phyloP scores from a whole-genome alignment of 2,113 vertebrate species.

The Grammomys surdaster region DNA sequence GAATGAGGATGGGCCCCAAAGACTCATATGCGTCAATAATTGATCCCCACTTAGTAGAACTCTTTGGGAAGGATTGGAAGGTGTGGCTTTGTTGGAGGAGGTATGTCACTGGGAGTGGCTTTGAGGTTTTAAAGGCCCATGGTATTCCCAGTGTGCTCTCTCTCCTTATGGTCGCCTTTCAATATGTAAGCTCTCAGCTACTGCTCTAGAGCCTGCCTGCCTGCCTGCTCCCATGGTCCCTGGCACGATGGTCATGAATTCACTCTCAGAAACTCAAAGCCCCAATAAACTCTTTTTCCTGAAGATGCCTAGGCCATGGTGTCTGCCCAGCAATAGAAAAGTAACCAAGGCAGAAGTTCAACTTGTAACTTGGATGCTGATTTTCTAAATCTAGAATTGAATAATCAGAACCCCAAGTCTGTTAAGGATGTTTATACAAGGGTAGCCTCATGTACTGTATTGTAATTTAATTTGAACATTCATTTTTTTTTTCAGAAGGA shows the following conservation, averaged over 20 bases:
- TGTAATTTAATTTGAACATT: neutral
- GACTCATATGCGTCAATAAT: neutral
- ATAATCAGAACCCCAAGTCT: neutral
- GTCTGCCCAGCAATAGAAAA: neutral
- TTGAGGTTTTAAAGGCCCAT: neutral
- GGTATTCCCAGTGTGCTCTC: neutral
- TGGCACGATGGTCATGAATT: neutral
- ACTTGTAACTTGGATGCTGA: neutral
- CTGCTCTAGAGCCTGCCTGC: neutral
- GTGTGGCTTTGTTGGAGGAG: neutral
- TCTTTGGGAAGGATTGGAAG: neutral
- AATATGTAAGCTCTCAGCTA: neutral
- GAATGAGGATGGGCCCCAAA: neutral
- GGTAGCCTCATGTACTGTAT: neutral
- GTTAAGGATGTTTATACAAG: neutral
- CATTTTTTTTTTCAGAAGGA: neutral
- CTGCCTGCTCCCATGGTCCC: neutral
- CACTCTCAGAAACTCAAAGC: neutral
- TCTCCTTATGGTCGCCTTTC: neutral
- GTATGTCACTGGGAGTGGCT: neutral
- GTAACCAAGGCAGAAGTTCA: neutral
- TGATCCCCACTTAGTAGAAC: neutral
- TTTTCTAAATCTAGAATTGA: slow-evolving; percentile 44
- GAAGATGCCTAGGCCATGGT: neutral
- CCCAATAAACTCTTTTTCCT: neutral